Evolutionary conservation across 2,888 invertebrate genomes (phyloP).

Genomic region (Callyntrura sp.): DNA sequence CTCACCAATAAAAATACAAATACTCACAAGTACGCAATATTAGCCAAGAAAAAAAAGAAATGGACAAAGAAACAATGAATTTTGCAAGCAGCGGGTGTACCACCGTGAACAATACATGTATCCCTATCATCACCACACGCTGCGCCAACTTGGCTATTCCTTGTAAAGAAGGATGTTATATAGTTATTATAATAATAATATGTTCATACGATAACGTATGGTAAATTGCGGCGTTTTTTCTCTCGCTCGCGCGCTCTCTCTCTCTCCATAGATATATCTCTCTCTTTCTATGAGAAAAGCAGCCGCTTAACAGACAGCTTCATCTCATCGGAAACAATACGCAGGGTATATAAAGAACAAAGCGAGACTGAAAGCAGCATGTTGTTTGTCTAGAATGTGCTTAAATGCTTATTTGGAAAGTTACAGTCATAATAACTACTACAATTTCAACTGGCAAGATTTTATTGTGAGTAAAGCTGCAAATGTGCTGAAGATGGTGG

Average conservation of each 20-base stretch:
- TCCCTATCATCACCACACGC: not conserved
- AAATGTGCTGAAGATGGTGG: not conserved
- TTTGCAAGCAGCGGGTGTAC: slow-evolving; percentile 18
- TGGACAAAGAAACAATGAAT: not conserved
- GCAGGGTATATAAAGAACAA: too few species aligned
- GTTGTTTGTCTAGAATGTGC: not conserved
- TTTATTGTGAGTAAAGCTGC: not conserved
- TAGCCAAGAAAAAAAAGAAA: not conserved
- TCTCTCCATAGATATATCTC: too few species aligned
- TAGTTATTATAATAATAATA: not conserved
- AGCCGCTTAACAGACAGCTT: too few species aligned
- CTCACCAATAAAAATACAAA: slow-evolving; percentile 18
- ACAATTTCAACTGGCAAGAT: not conserved
- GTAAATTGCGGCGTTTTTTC: too few species aligned
- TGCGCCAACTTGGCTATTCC: not conserved
- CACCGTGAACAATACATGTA: not conserved
- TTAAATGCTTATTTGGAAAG: not conserved
- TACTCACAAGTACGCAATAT: not conserved
- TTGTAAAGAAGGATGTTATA: not conserved
- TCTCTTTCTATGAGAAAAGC: too few species aligned
- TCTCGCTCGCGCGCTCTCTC: too few species aligned
- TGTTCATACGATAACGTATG: too few species aligned
- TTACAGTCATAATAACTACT: not conserved
- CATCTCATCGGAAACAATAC: too few species aligned
- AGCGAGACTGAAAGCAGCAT: too few species aligned